Evolutionary conservation across 2,113 vertebrate species (phyloP).

Genomic region (Solenodon paradoxus): DNA sequence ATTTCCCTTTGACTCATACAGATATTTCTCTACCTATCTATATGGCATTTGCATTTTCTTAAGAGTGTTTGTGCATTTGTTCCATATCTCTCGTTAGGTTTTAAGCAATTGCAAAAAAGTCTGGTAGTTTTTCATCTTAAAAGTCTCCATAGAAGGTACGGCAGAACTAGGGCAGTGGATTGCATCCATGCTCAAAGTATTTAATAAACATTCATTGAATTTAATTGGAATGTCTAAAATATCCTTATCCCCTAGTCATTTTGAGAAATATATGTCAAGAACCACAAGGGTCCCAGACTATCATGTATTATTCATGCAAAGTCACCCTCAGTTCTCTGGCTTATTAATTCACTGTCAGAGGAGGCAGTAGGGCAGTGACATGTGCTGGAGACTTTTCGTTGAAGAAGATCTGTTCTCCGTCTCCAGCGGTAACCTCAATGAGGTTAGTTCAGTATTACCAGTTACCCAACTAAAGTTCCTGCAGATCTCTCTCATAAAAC

Average conservation of each 20-base stretch:
- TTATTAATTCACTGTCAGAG: not conserved
- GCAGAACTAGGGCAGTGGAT: not conserved
- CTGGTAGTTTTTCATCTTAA: not conserved
- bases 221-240: not conserved
- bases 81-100: not conserved
- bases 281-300: not conserved
- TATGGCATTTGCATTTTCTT: not conserved
- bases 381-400: not conserved
- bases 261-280: not conserved
- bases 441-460: not conserved
- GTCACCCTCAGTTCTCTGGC: not conserved
- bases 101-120: not conserved
- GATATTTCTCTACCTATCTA: not conserved
- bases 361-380: not conserved
- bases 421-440: not conserved
- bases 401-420: not conserved
- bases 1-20: not conserved
- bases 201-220: not conserved
- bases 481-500: not conserved
- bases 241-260: not conserved
- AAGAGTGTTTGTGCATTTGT: not conserved
- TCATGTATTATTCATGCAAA: not conserved
- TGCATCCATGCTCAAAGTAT: not conserved
- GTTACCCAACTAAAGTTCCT: not conserved
- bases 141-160: not conserved